Conservation (phyloP, 2,797 vertebrate genomes). For the Pseudochromis fuscus region DNA sequence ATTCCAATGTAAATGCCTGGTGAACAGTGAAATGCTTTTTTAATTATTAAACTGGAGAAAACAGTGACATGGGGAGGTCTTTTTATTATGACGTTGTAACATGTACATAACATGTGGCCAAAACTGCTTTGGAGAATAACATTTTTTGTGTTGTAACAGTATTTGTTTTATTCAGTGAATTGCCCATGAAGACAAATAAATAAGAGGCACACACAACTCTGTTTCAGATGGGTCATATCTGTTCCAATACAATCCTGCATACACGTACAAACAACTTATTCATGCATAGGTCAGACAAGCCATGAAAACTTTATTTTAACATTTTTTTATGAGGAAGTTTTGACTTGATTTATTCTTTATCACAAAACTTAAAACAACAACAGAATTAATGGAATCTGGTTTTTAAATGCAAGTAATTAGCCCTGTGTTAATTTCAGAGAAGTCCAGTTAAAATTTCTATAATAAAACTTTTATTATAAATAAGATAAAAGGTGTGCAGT, state of each 20-base stretch:
- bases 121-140: constrained; percentile 80
- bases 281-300: neutral
- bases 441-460: neutral
- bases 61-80: constrained; percentile 73
- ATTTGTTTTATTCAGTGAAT: constrained; percentile 89
- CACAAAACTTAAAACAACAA: neutral
- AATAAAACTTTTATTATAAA: constrained; percentile 12
- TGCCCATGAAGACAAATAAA: constrained; percentile 89
- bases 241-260: constrained; percentile 9
- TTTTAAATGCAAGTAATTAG: constrained; percentile 16
- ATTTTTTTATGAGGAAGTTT: neutral
- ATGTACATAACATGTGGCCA: constrained; percentile 87
- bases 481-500: neutral
- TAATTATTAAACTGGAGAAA: constrained; percentile 80
- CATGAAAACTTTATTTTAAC: neutral
- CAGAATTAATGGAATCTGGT: neutral
- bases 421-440: constrained; percentile 6
- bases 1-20: constrained; percentile 78
- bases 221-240: constrained; percentile 58
- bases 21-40: constrained; percentile 80
- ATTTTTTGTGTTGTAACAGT: constrained; percentile 89
- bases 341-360: neutral
- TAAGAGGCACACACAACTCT: constrained; percentile 78
- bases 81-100: constrained; percentile 87
- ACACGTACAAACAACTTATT: neutral